A percentile compares a stretch with the other conserved stretches of the same genome.
These are phyloP conservation scores for Tolmerus cingulatus DNA, from an alignment of 2,888 invertebrate genomes.

Conservation along the genomic window DNA sequence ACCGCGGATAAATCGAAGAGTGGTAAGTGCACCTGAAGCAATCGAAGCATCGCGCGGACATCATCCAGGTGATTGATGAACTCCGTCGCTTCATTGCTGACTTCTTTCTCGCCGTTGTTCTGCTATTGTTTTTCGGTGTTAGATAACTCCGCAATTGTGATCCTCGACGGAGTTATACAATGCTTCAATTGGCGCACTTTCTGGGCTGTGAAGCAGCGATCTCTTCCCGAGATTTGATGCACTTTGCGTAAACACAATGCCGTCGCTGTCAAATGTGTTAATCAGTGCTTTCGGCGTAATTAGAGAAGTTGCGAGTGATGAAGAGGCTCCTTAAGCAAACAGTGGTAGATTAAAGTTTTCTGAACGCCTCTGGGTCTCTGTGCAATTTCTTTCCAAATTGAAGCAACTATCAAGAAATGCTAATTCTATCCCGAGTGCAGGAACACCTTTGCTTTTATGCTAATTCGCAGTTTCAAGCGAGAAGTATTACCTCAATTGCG, in stretches of 20 bases:
- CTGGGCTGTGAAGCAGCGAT: constrained; percentile 1
- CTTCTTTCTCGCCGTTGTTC: background rate
- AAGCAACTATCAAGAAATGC: background rate
- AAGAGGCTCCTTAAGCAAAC: background rate
- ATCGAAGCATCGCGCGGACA: background rate
- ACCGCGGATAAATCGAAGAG: background rate
- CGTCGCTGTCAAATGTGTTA: background rate
- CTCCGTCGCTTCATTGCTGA: background rate
- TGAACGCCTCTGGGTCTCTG: background rate
- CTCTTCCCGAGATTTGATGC: background rate
- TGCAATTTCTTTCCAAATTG: background rate
- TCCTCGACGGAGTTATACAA: background rate
- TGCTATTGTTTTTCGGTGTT: background rate
- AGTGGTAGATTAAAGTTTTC: background rate
- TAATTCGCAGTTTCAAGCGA: background rate
- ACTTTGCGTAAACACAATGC: background rate
- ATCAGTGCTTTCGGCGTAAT: constrained; percentile 2
- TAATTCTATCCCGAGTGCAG: background rate
- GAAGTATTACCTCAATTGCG: background rate
- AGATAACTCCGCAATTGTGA: constrained; percentile 24
- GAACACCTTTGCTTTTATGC: constrained; percentile 20
- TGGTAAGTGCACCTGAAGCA: constrained; percentile 17
- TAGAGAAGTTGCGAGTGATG: background rate
- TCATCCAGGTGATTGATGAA: background rate
- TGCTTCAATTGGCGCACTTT: background rate